phyloP scores from a whole-genome alignment of 1,140 invertebrate genomes.

The Pseudomyrmex sp. region DNA sequence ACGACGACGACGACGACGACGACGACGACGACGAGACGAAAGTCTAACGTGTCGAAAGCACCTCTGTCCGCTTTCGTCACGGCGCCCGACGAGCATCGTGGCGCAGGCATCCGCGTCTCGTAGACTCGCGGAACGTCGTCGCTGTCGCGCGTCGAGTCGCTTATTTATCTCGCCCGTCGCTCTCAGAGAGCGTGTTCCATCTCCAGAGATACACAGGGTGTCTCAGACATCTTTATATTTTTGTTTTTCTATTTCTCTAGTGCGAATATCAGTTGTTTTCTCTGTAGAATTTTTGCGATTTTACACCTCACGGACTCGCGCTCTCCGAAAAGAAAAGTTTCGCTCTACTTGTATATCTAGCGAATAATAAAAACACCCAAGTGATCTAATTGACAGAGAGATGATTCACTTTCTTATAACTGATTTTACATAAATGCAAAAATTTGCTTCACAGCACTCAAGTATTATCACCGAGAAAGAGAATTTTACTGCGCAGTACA shows the following conservation, averaged over 20 bases:
- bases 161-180: slow-evolving; percentile 60
- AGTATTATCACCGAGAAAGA: too few relatives aligned
- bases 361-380: too few relatives aligned
- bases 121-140: slow-evolving; percentile 50
- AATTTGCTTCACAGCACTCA: too few relatives aligned
- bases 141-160: slow-evolving; percentile 46
- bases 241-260: background rate
- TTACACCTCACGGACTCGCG: too few relatives aligned
- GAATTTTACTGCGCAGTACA: background rate
- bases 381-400: too few relatives aligned
- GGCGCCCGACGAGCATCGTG: slow-evolving; percentile 38
- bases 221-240: background rate
- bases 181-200: slow-evolving; percentile 35
- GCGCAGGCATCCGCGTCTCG: slow-evolving; percentile 50
- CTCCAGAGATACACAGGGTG: slow-evolving; percentile 34
- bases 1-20: background rate
- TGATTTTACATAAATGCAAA: too few relatives aligned
- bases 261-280: background rate
- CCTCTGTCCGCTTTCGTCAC: slow-evolving; percentile 19
- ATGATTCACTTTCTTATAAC: too few relatives aligned
- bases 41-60: slow-evolving; percentile 44
- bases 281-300: too few relatives aligned
- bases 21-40: background rate
- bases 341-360: too few relatives aligned
- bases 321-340: too few relatives aligned